These are phyloP conservation scores for Aphelocoma californica DNA, from an alignment of 2,797 vertebrate species.

Conservation along the genomic window DNA sequence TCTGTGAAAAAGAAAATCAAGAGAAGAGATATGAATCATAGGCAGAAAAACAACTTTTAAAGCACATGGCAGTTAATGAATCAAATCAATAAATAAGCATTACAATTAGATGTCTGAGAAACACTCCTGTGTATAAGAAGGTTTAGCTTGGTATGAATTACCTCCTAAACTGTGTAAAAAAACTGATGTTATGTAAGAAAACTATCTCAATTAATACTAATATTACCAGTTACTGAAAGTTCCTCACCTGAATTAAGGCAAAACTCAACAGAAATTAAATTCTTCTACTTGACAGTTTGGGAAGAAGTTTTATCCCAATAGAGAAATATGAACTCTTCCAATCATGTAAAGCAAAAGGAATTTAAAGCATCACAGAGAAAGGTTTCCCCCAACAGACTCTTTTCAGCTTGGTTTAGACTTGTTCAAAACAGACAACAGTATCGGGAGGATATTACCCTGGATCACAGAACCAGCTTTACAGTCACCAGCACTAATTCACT, in stretches of 20 bases:
- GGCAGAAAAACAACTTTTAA: not conserved
- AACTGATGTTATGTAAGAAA: not conserved
- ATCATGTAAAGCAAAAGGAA: not conserved
- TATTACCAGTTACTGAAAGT: not conserved
- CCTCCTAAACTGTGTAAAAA: not conserved
- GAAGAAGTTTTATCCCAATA: not conserved
- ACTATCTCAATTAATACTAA: not conserved
- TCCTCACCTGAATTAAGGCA: not conserved
- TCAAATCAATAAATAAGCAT: not conserved
- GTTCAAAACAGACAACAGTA: not conserved
- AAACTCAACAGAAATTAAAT: not conserved
- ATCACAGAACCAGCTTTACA: not conserved
- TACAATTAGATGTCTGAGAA: not conserved
- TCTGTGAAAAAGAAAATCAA: not conserved
- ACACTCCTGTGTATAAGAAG: not conserved
- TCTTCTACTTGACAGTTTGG: not conserved
- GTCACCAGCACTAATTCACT: not conserved
- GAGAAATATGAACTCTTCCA: not conserved
- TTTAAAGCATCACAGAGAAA: not conserved
- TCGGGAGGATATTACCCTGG: not conserved
- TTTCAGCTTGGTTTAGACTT: not conserved
- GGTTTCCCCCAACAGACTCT: not conserved
- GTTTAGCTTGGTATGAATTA: not conserved
- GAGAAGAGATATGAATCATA: accelerated
- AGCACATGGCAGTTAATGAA: not conserved